A percentile compares a stretch with the other conserved stretches of the same genome.
phyloP scores from a whole-genome alignment of 2,797 vertebrate species.

The Chromis chromis region DNA sequence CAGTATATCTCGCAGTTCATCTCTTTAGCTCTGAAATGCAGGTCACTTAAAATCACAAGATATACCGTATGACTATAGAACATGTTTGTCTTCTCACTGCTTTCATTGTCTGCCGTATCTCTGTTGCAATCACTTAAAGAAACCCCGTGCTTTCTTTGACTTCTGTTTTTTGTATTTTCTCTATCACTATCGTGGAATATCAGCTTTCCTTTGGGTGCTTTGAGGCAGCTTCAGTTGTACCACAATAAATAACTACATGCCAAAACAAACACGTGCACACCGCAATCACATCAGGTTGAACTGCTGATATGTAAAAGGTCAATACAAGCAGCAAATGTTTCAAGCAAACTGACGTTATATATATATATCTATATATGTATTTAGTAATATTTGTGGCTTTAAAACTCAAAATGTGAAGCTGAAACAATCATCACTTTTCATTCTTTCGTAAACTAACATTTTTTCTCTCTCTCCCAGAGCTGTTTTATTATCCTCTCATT shows the following conservation, averaged over 20 bases:
- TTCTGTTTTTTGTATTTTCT: constrained; percentile 24
- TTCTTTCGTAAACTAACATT: constrained; percentile 9
- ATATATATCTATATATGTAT: too few species aligned
- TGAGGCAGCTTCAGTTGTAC: constrained; percentile 26
- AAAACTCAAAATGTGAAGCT: constrained; percentile 13
- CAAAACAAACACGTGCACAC: constrained; percentile 20
- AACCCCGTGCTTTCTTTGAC: constrained; percentile 6
- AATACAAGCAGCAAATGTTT: constrained; percentile 50
- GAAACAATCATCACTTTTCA: constrained; percentile 4
- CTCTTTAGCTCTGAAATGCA: constrained; percentile 2
- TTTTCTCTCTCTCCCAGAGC: constrained; percentile 1
- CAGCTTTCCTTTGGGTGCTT: constrained; percentile 31
- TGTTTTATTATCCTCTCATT: constrained; percentile 26
- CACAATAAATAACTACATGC: constrained; percentile 6
- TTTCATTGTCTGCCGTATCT: constrained; percentile 13
- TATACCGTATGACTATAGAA: background rate
- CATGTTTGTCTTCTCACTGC: constrained; percentile 13
- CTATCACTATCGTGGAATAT: constrained; percentile 25
- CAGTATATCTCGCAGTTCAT: background rate
- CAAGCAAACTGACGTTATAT: background rate
- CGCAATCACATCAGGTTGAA: constrained; percentile 34
- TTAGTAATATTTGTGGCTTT: background rate
- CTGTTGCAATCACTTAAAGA: background rate
- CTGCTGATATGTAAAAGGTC: constrained; percentile 33
- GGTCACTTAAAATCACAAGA: constrained; percentile 4